Base-by-base conservation (phyloP, 2,888 invertebrate genomes). In the Agriotes lineatus region DNA sequence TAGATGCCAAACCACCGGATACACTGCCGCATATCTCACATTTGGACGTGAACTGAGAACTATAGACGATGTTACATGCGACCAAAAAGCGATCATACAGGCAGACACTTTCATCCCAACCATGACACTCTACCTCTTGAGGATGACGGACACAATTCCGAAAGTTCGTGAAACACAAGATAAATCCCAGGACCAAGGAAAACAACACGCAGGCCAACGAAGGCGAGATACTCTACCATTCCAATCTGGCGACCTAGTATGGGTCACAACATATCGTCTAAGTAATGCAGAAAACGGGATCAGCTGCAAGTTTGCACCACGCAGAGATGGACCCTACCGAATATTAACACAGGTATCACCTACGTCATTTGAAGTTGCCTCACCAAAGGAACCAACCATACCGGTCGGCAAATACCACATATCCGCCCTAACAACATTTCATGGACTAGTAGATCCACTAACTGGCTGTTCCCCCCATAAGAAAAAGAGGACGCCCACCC, bases 31-130 rank as follows among this genome's bases (percentile, higher is more conserved):
- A 0, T 82, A 74, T 35, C 48, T 82, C 1, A 82, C 78, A 6
- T 77, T 76, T 20, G 83, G 78, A 0, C 64, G 82, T 50, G 81
- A 83, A 65, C 48, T 83, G 0, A 67, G 83, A 14, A 79, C 80
- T 0, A 54, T 75, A 0, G 76, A 77, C 18, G 42, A 42, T n/a
- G 42, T 82, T 20, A 75, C 76, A 1, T 19, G 70, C 2, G 45
- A 71, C 30, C 50, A 59, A 14, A 52, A 66, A 18, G 42, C 66
- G 1, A 65, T 75, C 7, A 10, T 68, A 6, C 18, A 58, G 7
- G 52, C 22, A 10, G 73, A 73, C 4, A 72, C 63, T 19, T 73
- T 71, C 16, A 30, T 72, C 7, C 33, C 71, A 1, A 59, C 69
- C 33, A 71, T 72, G 0, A 74, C 71, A 1, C 69, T 69, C 1